phyloP scores from a whole-genome alignment of 2,797 vertebrate species.

The Margarornis squamiger region DNA sequence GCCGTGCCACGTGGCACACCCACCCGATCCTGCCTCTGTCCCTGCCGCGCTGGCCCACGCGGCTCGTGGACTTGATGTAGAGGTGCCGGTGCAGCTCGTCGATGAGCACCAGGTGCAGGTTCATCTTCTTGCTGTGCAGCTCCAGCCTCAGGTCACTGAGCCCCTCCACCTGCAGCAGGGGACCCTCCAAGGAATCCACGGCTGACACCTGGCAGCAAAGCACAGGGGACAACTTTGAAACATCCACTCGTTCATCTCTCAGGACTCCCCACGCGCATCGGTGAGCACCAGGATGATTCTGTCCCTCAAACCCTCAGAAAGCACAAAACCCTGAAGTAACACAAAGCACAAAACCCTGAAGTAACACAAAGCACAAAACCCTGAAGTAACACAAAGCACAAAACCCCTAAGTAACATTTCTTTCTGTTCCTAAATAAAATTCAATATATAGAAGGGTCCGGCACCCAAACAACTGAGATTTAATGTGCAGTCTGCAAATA shows the following conservation, averaged over 20 bases:
- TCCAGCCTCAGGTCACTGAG: constrained; percentile 94
- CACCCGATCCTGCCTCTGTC: constrained; percentile 81
- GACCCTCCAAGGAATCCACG: constrained; percentile 91
- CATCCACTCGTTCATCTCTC: fast-evolving
- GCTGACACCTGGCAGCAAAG: constrained; percentile 85
- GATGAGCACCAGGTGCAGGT: constrained; percentile 94
- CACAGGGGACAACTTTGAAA: fast-evolving
- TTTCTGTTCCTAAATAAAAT: neutral
- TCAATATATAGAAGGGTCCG: neutral
- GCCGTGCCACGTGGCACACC: neutral
- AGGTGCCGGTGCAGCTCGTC: constrained; percentile 95
- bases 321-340: neutral
- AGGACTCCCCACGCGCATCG: neutral
- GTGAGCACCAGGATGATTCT: neutral
- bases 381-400: neutral
- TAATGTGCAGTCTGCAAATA: neutral
- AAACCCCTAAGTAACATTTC: neutral
- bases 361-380: no score
- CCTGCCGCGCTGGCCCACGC: constrained; percentile 85
- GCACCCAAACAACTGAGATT: neutral
- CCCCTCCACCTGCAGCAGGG: constrained; percentile 93
- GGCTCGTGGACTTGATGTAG: constrained; percentile 95
- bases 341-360: no score
- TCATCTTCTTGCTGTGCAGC: constrained; percentile 97
- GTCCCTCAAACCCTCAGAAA: neutral